phyloP scores from a whole-genome alignment of 2,113 vertebrate species.

The Hepsetus odoe region DNA sequence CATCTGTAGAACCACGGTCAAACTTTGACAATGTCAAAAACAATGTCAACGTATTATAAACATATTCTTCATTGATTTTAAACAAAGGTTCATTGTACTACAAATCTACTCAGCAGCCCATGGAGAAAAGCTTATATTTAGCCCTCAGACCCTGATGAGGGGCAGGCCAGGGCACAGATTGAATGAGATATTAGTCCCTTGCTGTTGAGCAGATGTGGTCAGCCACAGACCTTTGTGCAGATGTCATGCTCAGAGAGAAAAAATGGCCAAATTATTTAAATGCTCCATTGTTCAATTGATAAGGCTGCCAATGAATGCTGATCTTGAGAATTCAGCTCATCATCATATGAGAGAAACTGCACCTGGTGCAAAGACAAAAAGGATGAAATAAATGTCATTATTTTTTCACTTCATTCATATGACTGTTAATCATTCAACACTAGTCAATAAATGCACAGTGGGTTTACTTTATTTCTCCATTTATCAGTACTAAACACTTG shows the following conservation, averaged over 20 bases:
- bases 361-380: slow-evolving; percentile 72
- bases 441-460: slow-evolving; percentile 51
- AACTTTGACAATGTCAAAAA: neutral
- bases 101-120: slow-evolving; percentile 10
- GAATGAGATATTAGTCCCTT: slow-evolving; percentile 76
- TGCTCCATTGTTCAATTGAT: slow-evolving; percentile 76
- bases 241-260: slow-evolving; percentile 77
- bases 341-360: slow-evolving; percentile 79
- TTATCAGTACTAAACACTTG: slow-evolving; percentile 47
- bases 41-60: neutral
- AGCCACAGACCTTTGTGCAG: slow-evolving; percentile 78
- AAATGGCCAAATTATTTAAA: slow-evolving; percentile 82
- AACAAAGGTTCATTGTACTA: slow-evolving; percentile 2
- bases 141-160: slow-evolving; percentile 65
- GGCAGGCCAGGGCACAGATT: slow-evolving; percentile 61
- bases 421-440: slow-evolving; percentile 51
- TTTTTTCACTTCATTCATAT: slow-evolving; percentile 69
- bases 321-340: slow-evolving; percentile 78
- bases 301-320: slow-evolving; percentile 75
- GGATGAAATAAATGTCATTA: slow-evolving; percentile 71
- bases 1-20: neutral
- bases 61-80: neutral
- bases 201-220: slow-evolving; percentile 77
- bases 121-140: slow-evolving; percentile 57
- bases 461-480: slow-evolving; percentile 57